Evolutionary conservation across 1,140 invertebrate genomes (phyloP).

Genomic region (Apis laboriosa): DNA sequence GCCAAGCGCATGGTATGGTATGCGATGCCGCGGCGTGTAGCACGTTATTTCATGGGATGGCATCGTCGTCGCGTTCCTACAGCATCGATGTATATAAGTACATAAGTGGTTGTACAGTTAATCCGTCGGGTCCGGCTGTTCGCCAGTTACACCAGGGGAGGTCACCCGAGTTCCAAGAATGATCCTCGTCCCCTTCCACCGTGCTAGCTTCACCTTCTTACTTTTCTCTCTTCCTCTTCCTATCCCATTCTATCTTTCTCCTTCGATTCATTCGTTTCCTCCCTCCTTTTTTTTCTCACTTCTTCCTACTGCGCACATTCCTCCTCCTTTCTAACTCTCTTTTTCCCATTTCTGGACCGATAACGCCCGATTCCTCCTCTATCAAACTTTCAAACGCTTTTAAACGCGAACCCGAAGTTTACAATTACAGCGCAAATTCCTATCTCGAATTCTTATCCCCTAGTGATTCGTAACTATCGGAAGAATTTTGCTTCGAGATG

Average conservation of each 20-base stretch:
- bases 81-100: constrained; percentile 70
- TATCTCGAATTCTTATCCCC: too few relatives aligned
- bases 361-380: constrained; percentile 31
- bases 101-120: constrained; percentile 76
- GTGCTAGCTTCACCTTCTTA: constrained; percentile 30
- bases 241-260: neutral
- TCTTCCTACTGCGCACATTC: constrained; percentile 8
- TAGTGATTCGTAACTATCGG: too few relatives aligned
- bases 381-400: neutral
- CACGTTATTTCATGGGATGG: constrained; percentile 68
- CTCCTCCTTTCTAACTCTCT: constrained; percentile 55
- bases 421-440: too few relatives aligned
- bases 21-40: constrained; percentile 58
- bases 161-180: constrained; percentile 72
- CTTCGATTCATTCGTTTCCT: constrained; percentile 7
- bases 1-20: constrained; percentile 52
- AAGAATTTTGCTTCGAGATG: too few relatives aligned
- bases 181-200: constrained; percentile 43
- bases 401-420: too few relatives aligned
- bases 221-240: constrained; percentile 23
- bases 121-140: constrained; percentile 66
- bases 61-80: constrained; percentile 69
- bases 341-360: constrained; percentile 58
- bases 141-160: constrained; percentile 69
- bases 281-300: constrained; percentile 19